Base-by-base conservation (phyloP, 1,140 invertebrate species). In the Rhynchophorus ferrugineus region DNA sequence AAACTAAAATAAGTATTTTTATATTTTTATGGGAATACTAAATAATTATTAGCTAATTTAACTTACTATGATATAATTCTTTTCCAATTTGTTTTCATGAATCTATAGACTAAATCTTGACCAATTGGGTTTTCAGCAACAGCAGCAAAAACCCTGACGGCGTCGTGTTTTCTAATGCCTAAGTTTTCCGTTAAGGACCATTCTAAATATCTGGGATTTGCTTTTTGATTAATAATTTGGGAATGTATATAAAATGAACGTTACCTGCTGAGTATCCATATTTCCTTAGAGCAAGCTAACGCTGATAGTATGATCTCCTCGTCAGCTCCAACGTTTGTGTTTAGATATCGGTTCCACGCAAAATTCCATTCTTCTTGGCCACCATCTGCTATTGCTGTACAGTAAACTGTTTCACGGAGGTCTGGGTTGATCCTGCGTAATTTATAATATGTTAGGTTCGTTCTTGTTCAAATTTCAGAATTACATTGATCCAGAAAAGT, bases 301-400 rank as follows among this genome's bases (percentile, higher is more conserved):
- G 89, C 80, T n/a, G 73, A 74, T 0, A 93, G 68, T 3, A 94
- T 67, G 6, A 83, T 65, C 49, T 84, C 82, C 61, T 87, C 82
- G 63, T 93, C 89, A 0, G 83, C 80, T 0, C 81, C 85, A 0
- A 89, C 82, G 52, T 83, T 83, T 0, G 84, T 78, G 3, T 76
- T 78, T 9, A 78, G 59, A 61, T 89, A 95, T 13, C 83, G 73
- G 33, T 85, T 72, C 78, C 88, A 89, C 0, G 84, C 80, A 66
- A 92, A 92, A 20, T 90, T 75, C 91, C 90, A 95, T 63, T 92
- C 89, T 3, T 76, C 70, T 47, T 84, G 80, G 0, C 83, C 82
- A 2, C 91, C 91, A 9, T 82, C 77, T 46, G 81, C 74, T 3
- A 96, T 83, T 0, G 88, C 90, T 1, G 83, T 83, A 61, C 91